Conservation (phyloP, 2,113 vertebrate species). For the Apteryx mantelli region DNA sequence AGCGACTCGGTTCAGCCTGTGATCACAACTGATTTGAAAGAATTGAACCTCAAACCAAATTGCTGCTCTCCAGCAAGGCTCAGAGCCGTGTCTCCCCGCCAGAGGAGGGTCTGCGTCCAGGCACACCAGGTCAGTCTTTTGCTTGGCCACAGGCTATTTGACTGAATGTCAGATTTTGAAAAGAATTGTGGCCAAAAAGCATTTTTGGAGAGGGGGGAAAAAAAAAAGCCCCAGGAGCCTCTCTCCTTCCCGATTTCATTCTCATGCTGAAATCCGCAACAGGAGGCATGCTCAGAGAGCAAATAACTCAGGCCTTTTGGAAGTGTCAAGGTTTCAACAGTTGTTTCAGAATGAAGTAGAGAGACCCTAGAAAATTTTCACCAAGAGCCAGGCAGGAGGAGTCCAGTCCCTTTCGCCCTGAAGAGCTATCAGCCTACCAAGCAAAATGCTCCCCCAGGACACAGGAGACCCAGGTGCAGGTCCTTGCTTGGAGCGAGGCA, state of each 20-base stretch:
- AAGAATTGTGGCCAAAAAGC: background rate
- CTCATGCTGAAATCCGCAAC: background rate
- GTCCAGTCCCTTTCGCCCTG: background rate
- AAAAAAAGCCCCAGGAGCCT: background rate
- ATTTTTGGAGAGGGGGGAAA: background rate
- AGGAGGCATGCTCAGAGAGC: background rate
- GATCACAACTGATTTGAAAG: background rate
- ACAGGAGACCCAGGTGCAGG: background rate
- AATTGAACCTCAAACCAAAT: background rate
- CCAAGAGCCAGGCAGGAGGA: background rate
- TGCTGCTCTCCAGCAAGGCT: background rate
- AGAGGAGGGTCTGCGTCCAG: background rate
- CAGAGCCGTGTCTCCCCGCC: background rate
- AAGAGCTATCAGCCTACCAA: accelerated
- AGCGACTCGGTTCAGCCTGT: background rate
- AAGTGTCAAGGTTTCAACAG: background rate
- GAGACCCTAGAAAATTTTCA: background rate
- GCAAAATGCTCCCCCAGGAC: accelerated
- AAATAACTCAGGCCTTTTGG: background rate
- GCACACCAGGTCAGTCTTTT: background rate
- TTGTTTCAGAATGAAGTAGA: background rate
- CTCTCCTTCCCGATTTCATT: background rate
- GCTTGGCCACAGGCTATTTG: background rate
- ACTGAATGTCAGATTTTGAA: background rate
- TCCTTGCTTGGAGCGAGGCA: accelerated